Evolutionary conservation across 23 tunicate species (phyloP).

Genomic region (Phallusia fumigata): DNA sequence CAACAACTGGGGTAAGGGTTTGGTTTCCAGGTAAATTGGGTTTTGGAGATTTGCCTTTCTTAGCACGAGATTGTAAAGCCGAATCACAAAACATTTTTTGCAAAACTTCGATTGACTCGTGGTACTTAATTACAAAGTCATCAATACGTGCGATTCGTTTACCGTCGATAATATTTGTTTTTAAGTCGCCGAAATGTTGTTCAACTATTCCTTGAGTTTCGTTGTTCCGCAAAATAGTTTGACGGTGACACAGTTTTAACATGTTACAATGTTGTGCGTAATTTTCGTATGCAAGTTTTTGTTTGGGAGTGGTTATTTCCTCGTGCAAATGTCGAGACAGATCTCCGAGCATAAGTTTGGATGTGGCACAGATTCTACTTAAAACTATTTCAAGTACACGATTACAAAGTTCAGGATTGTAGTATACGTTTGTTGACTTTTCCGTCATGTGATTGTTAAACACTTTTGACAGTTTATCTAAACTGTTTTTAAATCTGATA

Average conservation of each 20-base stretch:
- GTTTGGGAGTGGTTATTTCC: background rate
- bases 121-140: background rate
- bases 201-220: background rate
- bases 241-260: background rate
- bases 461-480: background rate
- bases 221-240: background rate
- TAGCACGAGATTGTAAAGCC: background rate
- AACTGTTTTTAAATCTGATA: background rate
- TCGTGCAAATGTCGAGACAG: background rate
- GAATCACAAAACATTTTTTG: background rate
- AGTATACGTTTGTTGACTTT: background rate
- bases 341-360: background rate
- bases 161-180: background rate
- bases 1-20: no score
- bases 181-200: background rate
- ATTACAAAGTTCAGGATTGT: background rate
- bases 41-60: background rate
- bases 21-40: no score
- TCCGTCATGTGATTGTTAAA: background rate
- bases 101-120: background rate
- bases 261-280: background rate
- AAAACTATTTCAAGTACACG: background rate
- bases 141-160: background rate
- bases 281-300: background rate
- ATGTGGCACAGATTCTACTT: background rate